Evolutionary conservation across 2,797 vertebrate genomes (phyloP), one percentile per base, ranked within the genome.

Genomic region (Phoebastria nigripes): DNA sequence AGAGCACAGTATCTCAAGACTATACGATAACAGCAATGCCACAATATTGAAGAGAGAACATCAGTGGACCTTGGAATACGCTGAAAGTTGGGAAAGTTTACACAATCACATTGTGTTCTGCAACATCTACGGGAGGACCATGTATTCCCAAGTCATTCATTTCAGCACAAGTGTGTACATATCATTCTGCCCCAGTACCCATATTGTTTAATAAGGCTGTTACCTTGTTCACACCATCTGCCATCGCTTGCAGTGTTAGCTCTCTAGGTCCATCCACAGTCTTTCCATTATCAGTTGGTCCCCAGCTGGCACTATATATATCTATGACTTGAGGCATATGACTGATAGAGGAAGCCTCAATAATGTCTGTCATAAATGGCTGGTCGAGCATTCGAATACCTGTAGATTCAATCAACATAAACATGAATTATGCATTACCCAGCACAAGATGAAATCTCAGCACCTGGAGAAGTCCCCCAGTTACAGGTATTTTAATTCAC

Each of bases 251-350:
- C 58, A 99, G 98, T 0, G 99, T 99, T 69, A 99, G 98, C 97
- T 99, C 99, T 74, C 99, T 97, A 29, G 99, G 99, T 78, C 99
- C 99, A 37, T 99, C 99, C 98, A 99, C 99, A 0, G 99, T 99
- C 96, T 99, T 99, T 11, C 99, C 99, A 2, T 99, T 99, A 95
- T 99, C 99, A 0, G 99, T 99, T 15, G 99, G 99, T 41, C 99
- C 99, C 99, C 99, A 99, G 98, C 99, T 99, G 94, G 99, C 99
- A 18, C 99, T 99, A 95, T 99, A 99, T 92, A 99, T 99, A 95
- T 99, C 99, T 80, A 99, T 99, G 61, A 99, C 97, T 96, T 99
- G 99, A 9, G 99, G 99, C 99, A 99, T 99, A 92, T 99, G 99
- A 92, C 99, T 99, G 98, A 99, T 99, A 74, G 99, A 99, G 11